Conservation (phyloP, 2,113 vertebrate species). For the Malaclemys terrapin region DNA sequence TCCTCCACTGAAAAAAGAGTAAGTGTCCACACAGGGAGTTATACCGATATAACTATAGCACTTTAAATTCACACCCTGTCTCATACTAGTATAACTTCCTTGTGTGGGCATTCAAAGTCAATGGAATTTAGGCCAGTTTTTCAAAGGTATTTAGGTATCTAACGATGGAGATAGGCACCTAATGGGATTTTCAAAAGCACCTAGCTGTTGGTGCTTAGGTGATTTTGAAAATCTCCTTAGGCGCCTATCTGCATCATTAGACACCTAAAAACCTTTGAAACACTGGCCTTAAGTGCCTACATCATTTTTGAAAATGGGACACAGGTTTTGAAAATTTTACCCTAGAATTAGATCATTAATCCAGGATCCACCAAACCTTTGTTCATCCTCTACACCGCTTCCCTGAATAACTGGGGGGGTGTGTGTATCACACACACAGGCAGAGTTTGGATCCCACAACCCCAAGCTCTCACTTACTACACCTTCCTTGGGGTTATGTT, state of each 20-base stretch:
- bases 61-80: conserved; percentile 22
- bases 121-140: neutral
- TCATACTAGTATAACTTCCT: conserved; percentile 37
- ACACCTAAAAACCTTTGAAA: neutral
- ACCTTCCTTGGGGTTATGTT: neutral
- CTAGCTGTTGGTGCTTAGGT: neutral
- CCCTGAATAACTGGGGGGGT: no score
- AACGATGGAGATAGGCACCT: neutral
- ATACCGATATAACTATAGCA: conserved; percentile 12
- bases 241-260: neutral
- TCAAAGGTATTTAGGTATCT: neutral
- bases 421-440: neutral
- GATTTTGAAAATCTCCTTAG: neutral
- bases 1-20: neutral
- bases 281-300: neutral
- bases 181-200: neutral
- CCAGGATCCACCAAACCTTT: neutral
- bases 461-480: neutral
- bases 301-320: neutral
- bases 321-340: neutral
- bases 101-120: conserved; percentile 42
- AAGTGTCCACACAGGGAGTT: neutral
- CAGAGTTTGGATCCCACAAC: neutral
- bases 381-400: neutral
- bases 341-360: neutral